phyloP scores from a whole-genome alignment of 2,888 invertebrate species.

The Lasiommata megera region DNA sequence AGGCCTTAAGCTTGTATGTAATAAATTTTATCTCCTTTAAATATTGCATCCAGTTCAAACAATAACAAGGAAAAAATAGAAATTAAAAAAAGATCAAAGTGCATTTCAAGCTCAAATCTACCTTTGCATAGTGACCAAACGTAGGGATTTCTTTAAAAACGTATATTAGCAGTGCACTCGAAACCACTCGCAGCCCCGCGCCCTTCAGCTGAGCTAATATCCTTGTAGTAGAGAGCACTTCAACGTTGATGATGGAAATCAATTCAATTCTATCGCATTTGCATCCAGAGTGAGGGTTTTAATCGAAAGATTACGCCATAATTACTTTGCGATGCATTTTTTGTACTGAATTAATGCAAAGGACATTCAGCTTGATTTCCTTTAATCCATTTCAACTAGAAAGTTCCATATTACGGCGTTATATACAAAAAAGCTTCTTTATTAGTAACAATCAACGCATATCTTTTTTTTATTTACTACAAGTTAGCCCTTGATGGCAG shows the following conservation, averaged over 20 bases:
- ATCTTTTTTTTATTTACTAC: too few species aligned
- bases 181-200: constrained; percentile 20
- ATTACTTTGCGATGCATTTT: constrained; percentile 3
- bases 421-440: too few species aligned
- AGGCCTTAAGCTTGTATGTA: too few species aligned
- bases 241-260: constrained; percentile 28
- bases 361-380: too few species aligned
- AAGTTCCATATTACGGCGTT: too few species aligned
- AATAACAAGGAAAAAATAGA: neutral
- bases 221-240: constrained; percentile 25
- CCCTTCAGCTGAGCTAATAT: constrained; percentile 28
- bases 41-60: too few species aligned
- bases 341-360: too few species aligned
- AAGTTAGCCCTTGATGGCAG: too few species aligned
- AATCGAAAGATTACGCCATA: constrained; percentile 11
- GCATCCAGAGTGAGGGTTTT: constrained; percentile 3
- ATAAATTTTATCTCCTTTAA: too few species aligned
- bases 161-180: constrained; percentile 28
- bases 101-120: neutral
- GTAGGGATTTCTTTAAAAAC: constrained; percentile 30
- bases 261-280: constrained; percentile 27
- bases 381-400: too few species aligned
- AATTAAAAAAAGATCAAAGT: neutral
- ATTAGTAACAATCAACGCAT: too few species aligned
- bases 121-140: constrained; percentile 20